Base-by-base conservation (phyloP, 2,888 invertebrate species). In the Molorchus minor region DNA sequence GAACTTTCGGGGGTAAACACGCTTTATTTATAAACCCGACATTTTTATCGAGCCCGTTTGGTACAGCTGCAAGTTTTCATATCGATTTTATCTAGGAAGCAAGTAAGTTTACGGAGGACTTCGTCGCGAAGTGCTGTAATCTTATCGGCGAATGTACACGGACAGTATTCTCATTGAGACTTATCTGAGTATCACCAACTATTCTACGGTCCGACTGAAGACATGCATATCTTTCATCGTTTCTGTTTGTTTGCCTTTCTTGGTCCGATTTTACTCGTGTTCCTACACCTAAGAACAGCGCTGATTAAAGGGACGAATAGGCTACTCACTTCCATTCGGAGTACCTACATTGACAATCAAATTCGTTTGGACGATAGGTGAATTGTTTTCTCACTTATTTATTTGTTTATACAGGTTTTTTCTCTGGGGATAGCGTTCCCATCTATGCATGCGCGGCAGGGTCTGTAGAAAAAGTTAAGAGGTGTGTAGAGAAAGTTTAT, bases 91-190 rank as follows among this genome's bases (percentile, higher is more conserved):
- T 58, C 58, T 58, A 45, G 45, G 46, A 44, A 55, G 55, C 43
- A 29, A 55, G 17, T 19, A 55, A 55, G 55, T 55, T 55, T 55
- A 29, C 45, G 43, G 38, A 55, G 52, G 45, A 55, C 55, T 55
- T 38, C n/a, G n/a, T 45, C 38, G 45, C 44, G 21, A 21, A 8
- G 43, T 35, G 8, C 20, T 15, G 54, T 43, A 58, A 54, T 58
- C 58, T 58, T 58, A 58, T 58, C 58, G 36, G 12, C 25, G 58
- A 54, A 54, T 58, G 47, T 58, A 58, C 52, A 52, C 52, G 52
- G 52, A 52, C 58, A 58, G 53, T 54, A 58, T 58, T 58, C 58
- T 58, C 58, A 58, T 58, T 58, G 58, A 54, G 58, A 38, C 58
- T 58, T 58, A 58, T 58, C 58, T 58, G 40, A 30, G 35, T 54